Conservation (phyloP, 2,888 invertebrate genomes). For the Helicoverpa assulta region DNA sequence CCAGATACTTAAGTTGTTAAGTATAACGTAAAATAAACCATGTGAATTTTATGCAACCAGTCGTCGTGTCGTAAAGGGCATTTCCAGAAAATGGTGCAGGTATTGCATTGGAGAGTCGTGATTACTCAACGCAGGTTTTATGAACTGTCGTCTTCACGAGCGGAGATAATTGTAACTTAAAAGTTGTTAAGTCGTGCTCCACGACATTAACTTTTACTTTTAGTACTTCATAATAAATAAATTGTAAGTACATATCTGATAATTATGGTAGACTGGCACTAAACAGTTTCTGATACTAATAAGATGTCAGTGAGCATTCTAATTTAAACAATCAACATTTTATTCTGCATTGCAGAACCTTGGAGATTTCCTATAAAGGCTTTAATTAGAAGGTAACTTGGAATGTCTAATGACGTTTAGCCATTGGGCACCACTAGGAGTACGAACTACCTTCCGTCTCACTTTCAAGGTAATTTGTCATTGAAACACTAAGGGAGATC, state of each 20-base stretch:
- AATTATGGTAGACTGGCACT: too few species aligned
- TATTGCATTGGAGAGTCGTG: conserved; percentile 36
- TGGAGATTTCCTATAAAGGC: background rate
- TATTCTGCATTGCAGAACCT: background rate
- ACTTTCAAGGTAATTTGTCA: conserved; percentile 34
- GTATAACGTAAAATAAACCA: too few species aligned
- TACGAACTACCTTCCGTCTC: background rate
- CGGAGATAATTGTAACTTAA: conserved; percentile 67
- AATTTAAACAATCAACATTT: background rate
- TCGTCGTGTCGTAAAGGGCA: background rate
- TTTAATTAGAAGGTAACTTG: background rate
- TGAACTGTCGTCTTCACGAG: conserved; percentile 64
- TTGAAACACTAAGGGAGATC: conserved; percentile 45
- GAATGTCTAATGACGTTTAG: background rate
- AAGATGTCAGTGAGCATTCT: background rate
- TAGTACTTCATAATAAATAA: conserved; percentile 22
- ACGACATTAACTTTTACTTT: conserved; percentile 66
- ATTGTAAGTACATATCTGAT: background rate
- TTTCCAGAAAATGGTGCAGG: conserved; percentile 17
- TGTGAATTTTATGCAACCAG: too few species aligned
- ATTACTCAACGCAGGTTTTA: conserved; percentile 44
- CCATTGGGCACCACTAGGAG: background rate
- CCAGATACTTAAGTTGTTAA: too few species aligned
- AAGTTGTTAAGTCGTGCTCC: conserved; percentile 64
- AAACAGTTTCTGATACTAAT: background rate